Percentiles rank a stretch among this genome's conserved stretches.
These are phyloP conservation scores for Lagorchestes hirsutus DNA, from an alignment of 2,797 vertebrate genomes.

Conservation along the genomic window DNA sequence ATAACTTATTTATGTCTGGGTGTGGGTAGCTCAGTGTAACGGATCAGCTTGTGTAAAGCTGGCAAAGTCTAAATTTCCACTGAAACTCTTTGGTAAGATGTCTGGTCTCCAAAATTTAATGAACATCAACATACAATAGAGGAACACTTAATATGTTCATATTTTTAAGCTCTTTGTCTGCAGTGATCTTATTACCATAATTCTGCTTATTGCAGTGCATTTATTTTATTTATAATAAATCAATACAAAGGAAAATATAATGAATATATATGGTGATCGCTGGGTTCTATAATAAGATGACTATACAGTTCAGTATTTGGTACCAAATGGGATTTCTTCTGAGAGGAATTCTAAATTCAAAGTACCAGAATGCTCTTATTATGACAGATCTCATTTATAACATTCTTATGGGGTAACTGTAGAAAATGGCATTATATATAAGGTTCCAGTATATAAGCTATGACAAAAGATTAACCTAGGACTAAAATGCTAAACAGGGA, in stretches of 20 bases:
- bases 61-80: not conserved
- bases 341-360: not conserved
- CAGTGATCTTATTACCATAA: slow-evolving; percentile 38
- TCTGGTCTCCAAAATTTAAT: slow-evolving; percentile 7
- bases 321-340: not conserved
- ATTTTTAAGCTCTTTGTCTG: slow-evolving; percentile 22
- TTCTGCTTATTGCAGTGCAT: slow-evolving; percentile 7
- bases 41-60: not conserved
- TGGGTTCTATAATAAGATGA: slow-evolving; percentile 6
- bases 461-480: slow-evolving; percentile 50
- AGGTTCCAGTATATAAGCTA: slow-evolving; percentile 44
- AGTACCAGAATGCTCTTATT: slow-evolving; percentile 17
- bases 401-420: not conserved
- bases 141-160: not conserved
- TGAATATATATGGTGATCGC: slow-evolving; percentile 38
- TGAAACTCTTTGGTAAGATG: slow-evolving; percentile 37
- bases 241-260: slow-evolving; percentile 15
- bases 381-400: slow-evolving; percentile 42
- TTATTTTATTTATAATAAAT: slow-evolving; percentile 26
- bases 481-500: slow-evolving; percentile 49
- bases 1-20: slow-evolving; percentile 28
- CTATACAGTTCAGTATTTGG: not conserved
- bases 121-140: not conserved
- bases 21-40: not conserved
- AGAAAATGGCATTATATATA: not conserved